Conservation (phyloP, 2,113 vertebrate species). For the Xenopus tropicalis region UCB_Xtro_10.0 CM004448.2:34695001-34695500, state of each 20-base stretch:
- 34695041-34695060: too few species aligned
- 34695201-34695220: background rate
- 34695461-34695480: slow-evolving; percentile 2
- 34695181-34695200: too few species aligned
- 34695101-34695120: too few species aligned
- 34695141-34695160: too few species aligned
- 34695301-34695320: slow-evolving; percentile 46
- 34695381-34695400: slow-evolving; percentile 51
- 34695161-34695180: too few species aligned
- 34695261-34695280: background rate
- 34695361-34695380: slow-evolving; percentile 55
- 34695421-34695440: slow-evolving; percentile 33
- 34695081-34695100: too few species aligned
- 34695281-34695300: background rate
- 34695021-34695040: too few species aligned
- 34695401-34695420: slow-evolving; percentile 1
- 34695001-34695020: too few species aligned
- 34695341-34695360: slow-evolving; percentile 49
- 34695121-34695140: too few species aligned
- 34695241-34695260: background rate
- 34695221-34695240: slow-evolving; percentile 3
- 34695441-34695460: slow-evolving; percentile 22
- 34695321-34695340: slow-evolving; percentile 60
- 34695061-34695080: too few species aligned
- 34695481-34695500: slow-evolving; percentile 29